These are phyloP conservation scores for Sakesphorus luctuosus DNA, from an alignment of 2,113 vertebrate species.

Conservation along the genomic window DNA sequence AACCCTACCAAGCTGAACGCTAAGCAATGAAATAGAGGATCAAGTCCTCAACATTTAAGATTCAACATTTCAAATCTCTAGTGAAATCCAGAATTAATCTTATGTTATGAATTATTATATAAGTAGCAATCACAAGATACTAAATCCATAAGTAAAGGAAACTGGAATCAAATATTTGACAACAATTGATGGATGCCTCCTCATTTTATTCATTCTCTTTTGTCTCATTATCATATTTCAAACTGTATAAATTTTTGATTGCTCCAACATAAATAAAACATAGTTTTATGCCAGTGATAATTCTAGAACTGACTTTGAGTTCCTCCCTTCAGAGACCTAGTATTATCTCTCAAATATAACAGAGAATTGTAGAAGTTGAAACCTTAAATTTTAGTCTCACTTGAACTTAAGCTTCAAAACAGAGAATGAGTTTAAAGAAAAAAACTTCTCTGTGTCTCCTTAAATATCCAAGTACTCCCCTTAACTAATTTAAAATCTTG, in stretches of 20 bases:
- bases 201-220: background rate
- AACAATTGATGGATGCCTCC: background rate
- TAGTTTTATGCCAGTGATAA: background rate
- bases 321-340: background rate
- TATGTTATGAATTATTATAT: background rate
- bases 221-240: background rate
- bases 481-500: background rate
- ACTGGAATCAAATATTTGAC: background rate
- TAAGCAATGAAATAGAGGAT: background rate
- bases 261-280: background rate
- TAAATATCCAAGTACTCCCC: background rate
- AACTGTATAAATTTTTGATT: background rate
- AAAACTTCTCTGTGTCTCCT: accelerated
- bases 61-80: background rate
- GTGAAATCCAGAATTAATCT: background rate
- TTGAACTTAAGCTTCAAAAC: background rate
- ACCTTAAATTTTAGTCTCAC: background rate
- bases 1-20: background rate
- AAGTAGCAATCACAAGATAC: background rate
- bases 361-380: background rate
- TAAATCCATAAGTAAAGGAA: background rate
- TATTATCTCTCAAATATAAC: background rate
- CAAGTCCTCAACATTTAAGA: background rate
- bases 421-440: background rate
- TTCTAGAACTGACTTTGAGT: background rate